Percentiles rank a stretch among this genome's conserved stretches.
phyloP scores from a whole-genome alignment of 2,888 invertebrate genomes.

The Chalcosyrphus nemorum region DNA sequence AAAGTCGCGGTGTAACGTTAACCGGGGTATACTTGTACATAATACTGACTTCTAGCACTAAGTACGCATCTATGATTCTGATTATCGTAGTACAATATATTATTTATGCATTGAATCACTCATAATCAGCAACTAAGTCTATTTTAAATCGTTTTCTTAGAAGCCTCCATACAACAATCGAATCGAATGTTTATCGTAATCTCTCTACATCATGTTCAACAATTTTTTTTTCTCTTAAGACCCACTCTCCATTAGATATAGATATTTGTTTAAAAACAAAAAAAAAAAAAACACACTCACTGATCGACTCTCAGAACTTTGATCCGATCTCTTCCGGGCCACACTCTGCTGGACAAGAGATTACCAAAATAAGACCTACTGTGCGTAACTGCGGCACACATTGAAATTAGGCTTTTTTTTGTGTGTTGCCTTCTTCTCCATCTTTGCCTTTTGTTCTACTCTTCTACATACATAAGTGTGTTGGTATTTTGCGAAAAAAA shows the following conservation, averaged over 20 bases:
- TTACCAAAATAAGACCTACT: background rate
- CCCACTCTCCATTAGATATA: constrained; percentile 7
- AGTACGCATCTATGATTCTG: no score
- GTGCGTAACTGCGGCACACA: constrained; percentile 15
- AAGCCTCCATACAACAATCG: no score
- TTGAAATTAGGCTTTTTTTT: constrained; percentile 1
- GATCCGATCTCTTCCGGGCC: background rate
- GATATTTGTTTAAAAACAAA: background rate
- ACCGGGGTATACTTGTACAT: no score
- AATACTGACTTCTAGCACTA: no score
- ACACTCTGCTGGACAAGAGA: background rate
- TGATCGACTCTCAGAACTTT: background rate
- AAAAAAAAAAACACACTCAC: background rate
- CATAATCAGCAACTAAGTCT: no score
- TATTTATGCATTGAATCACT: no score
- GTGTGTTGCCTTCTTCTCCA: no score
- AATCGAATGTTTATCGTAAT: no score
- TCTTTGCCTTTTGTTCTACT: constrained; percentile 3
- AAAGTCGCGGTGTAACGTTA: no score
- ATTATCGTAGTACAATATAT: no score
- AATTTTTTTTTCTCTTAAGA: background rate
- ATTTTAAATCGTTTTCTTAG: no score
- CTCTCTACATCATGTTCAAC: no score
- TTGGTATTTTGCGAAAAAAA: constrained; percentile 15
- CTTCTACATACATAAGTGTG: background rate